Evolutionary conservation across 2,888 invertebrate species (phyloP).

Genomic region (Scaptomyza tumidula): DNA sequence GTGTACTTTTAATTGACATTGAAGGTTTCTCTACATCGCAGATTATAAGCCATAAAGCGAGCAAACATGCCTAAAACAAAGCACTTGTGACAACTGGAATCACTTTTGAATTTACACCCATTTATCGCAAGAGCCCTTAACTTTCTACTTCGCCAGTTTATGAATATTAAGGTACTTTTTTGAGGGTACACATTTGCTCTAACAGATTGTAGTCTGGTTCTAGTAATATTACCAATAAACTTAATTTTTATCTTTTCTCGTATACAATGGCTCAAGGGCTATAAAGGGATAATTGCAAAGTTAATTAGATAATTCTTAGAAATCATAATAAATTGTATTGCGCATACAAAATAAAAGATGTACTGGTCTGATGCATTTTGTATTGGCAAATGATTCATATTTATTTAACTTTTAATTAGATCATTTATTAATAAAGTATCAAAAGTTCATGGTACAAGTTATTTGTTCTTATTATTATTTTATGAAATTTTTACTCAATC

Average conservation of each 20-base stretch:
- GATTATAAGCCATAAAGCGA: neutral
- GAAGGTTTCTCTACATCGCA: neutral
- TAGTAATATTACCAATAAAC: neutral
- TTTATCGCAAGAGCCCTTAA: neutral
- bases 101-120: too few relatives aligned
- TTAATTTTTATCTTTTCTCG: neutral
- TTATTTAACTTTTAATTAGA: too few relatives aligned
- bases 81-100: neutral
- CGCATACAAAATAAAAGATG: too few relatives aligned
- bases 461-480: too few relatives aligned
- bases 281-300: neutral
- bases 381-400: too few relatives aligned
- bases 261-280: too few relatives aligned
- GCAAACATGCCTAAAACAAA: neutral
- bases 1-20: neutral
- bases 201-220: neutral
- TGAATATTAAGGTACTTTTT: neutral
- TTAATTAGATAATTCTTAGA: neutral
- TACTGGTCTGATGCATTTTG: too few relatives aligned
- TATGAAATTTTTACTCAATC: too few relatives aligned
- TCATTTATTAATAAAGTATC: too few relatives aligned
- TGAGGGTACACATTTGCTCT: too few relatives aligned
- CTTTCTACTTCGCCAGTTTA: neutral
- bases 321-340: neutral
- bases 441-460: too few relatives aligned